Conservation (phyloP, 2,113 vertebrate genomes). For the Periophthalmodon schlosseri region DNA sequence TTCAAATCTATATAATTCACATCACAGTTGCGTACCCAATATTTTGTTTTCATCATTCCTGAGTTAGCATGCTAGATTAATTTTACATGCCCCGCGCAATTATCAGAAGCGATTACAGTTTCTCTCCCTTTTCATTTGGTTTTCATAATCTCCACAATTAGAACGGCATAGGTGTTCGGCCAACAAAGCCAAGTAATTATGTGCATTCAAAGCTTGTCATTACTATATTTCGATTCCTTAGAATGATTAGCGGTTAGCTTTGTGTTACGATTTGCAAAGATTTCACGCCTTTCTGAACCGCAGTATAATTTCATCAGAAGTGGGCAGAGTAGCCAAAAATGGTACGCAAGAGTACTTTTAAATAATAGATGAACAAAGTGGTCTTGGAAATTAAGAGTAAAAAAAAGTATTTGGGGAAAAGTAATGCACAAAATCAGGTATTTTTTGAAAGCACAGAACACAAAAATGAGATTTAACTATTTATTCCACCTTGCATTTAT, state of each 20-base stretch:
- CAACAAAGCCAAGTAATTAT: background rate
- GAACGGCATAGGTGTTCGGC: conserved; percentile 4
- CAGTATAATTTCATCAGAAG: background rate
- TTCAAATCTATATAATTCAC: background rate
- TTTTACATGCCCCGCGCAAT: conserved; percentile 16
- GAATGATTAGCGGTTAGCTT: background rate
- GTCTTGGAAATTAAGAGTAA: too few species aligned
- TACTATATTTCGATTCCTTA: background rate
- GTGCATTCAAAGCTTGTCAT: conserved; percentile 3
- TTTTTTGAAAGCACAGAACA: too few species aligned
- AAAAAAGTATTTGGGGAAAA: too few species aligned
- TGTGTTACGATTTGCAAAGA: background rate
- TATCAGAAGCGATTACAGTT: conserved; percentile 19
- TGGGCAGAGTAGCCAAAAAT: background rate
- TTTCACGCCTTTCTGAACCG: background rate
- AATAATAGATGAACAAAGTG: background rate
- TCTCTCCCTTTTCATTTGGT: conserved; percentile 5
- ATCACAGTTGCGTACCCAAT: background rate
- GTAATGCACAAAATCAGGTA: too few species aligned
- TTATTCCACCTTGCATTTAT: too few species aligned
- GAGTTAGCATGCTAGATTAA: conserved; percentile 8
- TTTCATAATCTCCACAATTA: conserved; percentile 5
- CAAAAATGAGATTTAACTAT: too few species aligned
- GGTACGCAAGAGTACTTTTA: background rate
- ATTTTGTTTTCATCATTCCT: conserved; percentile 9